These are phyloP conservation scores for Desoria tigrina DNA, from an alignment of 2,888 invertebrate species.

Conservation along the genomic window DNA sequence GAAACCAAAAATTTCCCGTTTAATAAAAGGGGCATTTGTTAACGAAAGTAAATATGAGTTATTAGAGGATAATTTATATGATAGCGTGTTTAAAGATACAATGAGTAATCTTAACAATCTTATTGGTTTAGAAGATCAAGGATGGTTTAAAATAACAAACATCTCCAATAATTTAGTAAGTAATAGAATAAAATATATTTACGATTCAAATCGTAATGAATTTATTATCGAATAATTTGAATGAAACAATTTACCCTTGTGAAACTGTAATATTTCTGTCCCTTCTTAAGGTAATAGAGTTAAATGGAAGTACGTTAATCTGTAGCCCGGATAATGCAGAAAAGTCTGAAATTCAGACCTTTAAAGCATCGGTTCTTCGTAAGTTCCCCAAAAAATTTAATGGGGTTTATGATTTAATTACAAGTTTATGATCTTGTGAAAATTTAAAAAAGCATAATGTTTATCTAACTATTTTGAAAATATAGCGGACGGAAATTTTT, in stretches of 20 bases:
- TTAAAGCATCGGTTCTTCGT: no score
- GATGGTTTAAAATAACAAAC: conserved; percentile 3
- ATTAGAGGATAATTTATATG: no score
- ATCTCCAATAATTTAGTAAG: background rate
- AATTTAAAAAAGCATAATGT: background rate
- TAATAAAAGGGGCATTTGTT: no score
- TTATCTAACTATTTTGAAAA: background rate
- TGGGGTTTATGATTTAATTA: no score
- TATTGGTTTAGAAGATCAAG: background rate
- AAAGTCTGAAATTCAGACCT: background rate
- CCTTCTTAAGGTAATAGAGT: background rate
- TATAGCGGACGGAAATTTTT: background rate
- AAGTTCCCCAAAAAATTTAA: no score
- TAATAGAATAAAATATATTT: background rate
- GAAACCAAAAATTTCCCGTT: no score
- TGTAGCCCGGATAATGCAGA: background rate
- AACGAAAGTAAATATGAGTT: no score
- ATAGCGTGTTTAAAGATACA: background rate
- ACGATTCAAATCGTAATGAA: background rate
- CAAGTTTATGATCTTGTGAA: no score
- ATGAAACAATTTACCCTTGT: background rate
- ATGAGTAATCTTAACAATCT: background rate
- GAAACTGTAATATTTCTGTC: background rate
- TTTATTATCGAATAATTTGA: background rate
- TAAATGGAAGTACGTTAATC: background rate